These are phyloP conservation scores for Mustelus asterias DNA, from an alignment of 2,113 vertebrate species.

Conservation along the genomic window DNA sequence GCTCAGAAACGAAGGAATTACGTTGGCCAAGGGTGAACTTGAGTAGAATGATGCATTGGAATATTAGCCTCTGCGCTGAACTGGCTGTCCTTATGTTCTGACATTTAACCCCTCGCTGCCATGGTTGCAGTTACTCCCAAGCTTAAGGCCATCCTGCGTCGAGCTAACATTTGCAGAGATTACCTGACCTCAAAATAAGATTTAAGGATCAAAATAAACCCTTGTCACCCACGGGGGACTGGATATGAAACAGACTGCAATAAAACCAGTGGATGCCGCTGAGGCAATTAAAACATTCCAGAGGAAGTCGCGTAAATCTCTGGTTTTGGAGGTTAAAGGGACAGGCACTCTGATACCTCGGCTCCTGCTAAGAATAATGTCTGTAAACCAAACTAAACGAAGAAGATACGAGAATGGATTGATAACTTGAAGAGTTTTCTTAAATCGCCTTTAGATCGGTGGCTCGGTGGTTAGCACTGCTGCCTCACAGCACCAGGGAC, in stretches of 20 bases:
- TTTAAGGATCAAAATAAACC: background rate
- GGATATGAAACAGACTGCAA: background rate
- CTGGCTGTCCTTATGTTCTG: too few species aligned
- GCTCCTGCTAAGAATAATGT: background rate
- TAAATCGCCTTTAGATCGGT: background rate
- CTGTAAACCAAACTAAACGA: background rate
- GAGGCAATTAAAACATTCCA: background rate
- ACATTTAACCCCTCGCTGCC: background rate
- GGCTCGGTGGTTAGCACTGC: too few species aligned
- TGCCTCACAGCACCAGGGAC: too few species aligned
- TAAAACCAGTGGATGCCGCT: too few species aligned
- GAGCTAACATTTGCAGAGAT: background rate
- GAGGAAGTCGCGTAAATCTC: background rate
- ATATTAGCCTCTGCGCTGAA: background rate
- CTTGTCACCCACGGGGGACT: background rate
- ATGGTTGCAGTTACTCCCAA: background rate
- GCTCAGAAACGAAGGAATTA: background rate
- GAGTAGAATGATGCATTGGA: background rate
- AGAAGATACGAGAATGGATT: background rate
- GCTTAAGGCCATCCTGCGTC: background rate
- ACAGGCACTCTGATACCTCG: background rate
- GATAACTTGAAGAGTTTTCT: background rate
- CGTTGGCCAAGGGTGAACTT: background rate
- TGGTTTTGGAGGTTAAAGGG: background rate
- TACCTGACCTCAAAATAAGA: background rate